Conservation (phyloP, 2,113 vertebrate genomes). For the Monopterus albus region DNA sequence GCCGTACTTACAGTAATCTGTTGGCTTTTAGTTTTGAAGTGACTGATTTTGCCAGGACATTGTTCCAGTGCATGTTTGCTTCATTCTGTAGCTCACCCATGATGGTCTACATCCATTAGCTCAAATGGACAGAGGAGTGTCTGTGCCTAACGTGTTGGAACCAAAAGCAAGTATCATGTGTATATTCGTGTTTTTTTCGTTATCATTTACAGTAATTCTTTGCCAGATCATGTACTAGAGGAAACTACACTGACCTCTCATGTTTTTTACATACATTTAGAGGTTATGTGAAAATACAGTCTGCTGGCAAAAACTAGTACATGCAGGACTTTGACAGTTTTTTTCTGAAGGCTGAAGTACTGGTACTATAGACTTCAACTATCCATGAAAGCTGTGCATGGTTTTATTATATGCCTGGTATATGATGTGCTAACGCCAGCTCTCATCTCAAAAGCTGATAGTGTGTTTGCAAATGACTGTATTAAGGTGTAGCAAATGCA, state of each 20-base stretch:
- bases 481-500: neutral
- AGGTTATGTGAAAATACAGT: too few species aligned
- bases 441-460: constrained; percentile 16
- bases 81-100: constrained; percentile 84
- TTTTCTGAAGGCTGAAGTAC: too few species aligned
- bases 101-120: constrained; percentile 87
- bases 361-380: too few species aligned
- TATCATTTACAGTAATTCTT: neutral
- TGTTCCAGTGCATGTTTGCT: constrained; percentile 76
- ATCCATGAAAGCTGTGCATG: too few species aligned
- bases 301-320: too few species aligned
- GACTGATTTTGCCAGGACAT: constrained; percentile 19
- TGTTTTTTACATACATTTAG: too few species aligned
- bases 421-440: constrained; percentile 7
- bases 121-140: constrained; percentile 94
- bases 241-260: too few species aligned
- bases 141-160: constrained; percentile 99
- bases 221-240: neutral
- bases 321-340: too few species aligned
- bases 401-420: neutral
- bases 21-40: neutral
- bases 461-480: neutral
- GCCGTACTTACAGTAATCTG: constrained; percentile 1
- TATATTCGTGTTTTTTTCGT: neutral
- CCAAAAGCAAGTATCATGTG: constrained; percentile 92